phyloP scores from a whole-genome alignment of 2,888 invertebrate genomes.

The Mongoloraphidia duomilia region DNA sequence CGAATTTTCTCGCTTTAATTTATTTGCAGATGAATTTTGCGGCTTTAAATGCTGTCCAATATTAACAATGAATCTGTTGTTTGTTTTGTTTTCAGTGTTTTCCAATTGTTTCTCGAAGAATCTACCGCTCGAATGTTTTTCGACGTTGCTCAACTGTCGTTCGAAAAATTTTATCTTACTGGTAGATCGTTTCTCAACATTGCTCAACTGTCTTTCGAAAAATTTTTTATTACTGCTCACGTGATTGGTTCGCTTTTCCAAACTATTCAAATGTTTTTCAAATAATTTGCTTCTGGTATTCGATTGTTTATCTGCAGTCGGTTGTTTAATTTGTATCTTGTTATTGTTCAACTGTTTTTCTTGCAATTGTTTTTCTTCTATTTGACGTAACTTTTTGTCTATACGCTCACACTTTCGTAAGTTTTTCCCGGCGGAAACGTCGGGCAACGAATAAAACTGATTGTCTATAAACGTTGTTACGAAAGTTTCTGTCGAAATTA shows the following conservation, averaged over 20 bases:
- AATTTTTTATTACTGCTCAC: conserved; percentile 4
- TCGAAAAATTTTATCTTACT: background rate
- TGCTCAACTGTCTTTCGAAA: conserved; percentile 16
- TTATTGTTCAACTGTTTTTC: conserved; percentile 7
- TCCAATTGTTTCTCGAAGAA: background rate
- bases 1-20: background rate
- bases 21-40: background rate
- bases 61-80: conserved; percentile 29
- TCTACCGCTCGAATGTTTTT: background rate
- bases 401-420: conserved; percentile 56
- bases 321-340: conserved; percentile 3
- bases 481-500: conserved; percentile 10
- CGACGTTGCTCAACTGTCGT: too few species aligned
- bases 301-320: conserved; percentile 2
- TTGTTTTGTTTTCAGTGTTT: conserved; percentile 11
- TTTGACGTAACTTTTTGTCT: conserved; percentile 48
- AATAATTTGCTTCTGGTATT: background rate
- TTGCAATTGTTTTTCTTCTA: conserved; percentile 20
- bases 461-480: conserved; percentile 39
- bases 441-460: conserved; percentile 56
- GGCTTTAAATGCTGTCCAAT: conserved; percentile 30
- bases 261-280: conserved; percentile 1
- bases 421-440: conserved; percentile 53
- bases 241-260: conserved; percentile 2
- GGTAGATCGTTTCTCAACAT: conserved; percentile 10